A percentile compares a stretch with the other conserved stretches of the same genome.
phyloP scores from a whole-genome alignment of 2,888 invertebrate genomes.

The Mesopsocus fuscifrons region DNA sequence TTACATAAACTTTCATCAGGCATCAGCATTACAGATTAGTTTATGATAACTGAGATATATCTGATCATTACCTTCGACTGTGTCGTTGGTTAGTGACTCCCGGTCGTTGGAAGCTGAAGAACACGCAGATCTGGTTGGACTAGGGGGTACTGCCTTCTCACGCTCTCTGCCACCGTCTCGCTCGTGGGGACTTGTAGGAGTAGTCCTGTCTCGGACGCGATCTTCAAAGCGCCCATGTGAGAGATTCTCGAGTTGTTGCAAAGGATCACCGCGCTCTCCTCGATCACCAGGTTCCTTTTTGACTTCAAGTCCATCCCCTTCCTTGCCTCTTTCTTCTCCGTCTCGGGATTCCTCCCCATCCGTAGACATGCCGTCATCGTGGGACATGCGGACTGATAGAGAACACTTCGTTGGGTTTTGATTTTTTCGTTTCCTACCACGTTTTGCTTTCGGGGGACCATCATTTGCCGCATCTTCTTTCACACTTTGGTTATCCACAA shows the following conservation, averaged over 20 bases:
- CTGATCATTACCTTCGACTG: slow-evolving; percentile 48
- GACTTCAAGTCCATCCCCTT: slow-evolving; percentile 16
- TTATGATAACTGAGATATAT: too few species aligned
- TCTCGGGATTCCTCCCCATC: slow-evolving; percentile 23
- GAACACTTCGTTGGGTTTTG: slow-evolving; percentile 71
- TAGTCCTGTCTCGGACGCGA: too few species aligned
- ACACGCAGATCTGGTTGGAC: slow-evolving; percentile 36
- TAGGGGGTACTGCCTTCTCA: slow-evolving; percentile 26
- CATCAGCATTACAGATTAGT: too few species aligned
- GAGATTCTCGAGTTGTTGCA: slow-evolving; percentile 58
- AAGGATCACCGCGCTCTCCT: slow-evolving; percentile 39
- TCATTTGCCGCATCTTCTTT: slow-evolving; percentile 33
- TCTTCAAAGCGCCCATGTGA: slow-evolving; percentile 57
- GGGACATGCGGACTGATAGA: slow-evolving; percentile 28
- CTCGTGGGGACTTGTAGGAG: slow-evolving; percentile 18
- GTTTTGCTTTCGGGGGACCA: slow-evolving; percentile 40
- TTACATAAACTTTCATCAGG: too few species aligned
- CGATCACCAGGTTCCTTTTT: slow-evolving; percentile 22
- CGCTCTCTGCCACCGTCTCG: slow-evolving; percentile 27
- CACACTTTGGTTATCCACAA: slow-evolving; percentile 30
- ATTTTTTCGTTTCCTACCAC: slow-evolving; percentile 69
- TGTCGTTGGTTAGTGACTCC: slow-evolving; percentile 35
- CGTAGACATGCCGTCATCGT: slow-evolving; percentile 32
- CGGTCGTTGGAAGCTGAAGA: slow-evolving; percentile 37
- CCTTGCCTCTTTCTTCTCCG: slow-evolving; percentile 17